A percentile compares a stretch with the other conserved stretches of the same genome.
phyloP scores from a whole-genome alignment of 2,888 invertebrate species.

The Oegoconia quadripuncta region DNA sequence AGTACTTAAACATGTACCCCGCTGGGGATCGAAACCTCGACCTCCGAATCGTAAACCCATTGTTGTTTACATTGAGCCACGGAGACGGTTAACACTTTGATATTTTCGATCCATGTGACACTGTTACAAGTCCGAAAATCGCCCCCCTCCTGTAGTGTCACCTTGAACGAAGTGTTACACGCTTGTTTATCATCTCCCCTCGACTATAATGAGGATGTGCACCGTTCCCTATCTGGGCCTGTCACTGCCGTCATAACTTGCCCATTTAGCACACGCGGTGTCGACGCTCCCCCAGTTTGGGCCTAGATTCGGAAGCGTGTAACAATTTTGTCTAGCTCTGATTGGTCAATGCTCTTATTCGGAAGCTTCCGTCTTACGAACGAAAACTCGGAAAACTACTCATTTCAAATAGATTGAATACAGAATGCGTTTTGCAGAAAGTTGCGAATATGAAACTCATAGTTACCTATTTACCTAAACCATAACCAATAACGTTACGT shows the following conservation, averaged over 20 bases:
- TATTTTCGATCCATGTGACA: too few species aligned
- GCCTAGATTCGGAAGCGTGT: constrained; percentile 28
- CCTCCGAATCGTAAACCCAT: too few species aligned
- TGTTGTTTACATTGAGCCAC: too few species aligned
- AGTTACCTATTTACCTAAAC: too few species aligned
- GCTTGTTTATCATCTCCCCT: constrained; percentile 55
- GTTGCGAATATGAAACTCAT: too few species aligned
- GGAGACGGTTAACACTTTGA: too few species aligned
- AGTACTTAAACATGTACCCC: too few species aligned
- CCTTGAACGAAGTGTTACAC: constrained; percentile 58
- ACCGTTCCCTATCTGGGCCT: constrained; percentile 31
- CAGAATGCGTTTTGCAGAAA: not conserved
- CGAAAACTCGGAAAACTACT: too few species aligned
- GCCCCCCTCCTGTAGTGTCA: constrained; percentile 30
- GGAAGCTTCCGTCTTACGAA: too few species aligned
- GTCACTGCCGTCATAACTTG: constrained; percentile 41
- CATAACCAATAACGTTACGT: too few species aligned
- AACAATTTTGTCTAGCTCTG: constrained; percentile 13
- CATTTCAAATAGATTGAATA: not conserved
- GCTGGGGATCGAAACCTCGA: too few species aligned
- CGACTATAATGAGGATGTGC: constrained; percentile 53
- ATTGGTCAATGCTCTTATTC: not conserved
- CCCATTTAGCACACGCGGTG: constrained; percentile 19
- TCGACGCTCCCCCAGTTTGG: constrained; percentile 18
- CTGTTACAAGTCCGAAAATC: too few species aligned